These are phyloP conservation scores for Adineta ricciae DNA, from an alignment of 2,888 invertebrate species.

Conservation along the genomic window DNA sequence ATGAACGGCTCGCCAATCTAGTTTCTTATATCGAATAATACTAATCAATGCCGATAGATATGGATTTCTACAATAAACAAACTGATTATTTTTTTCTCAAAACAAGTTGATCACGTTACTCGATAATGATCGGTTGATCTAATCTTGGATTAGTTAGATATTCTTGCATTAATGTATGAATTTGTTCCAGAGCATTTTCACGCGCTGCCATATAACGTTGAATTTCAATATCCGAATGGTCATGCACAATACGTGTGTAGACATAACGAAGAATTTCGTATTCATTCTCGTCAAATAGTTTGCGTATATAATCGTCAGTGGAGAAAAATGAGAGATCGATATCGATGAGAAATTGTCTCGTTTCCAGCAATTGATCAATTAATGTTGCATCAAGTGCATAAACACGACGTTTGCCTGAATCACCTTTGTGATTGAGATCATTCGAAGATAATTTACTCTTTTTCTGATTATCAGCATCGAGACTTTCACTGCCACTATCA, in stretches of 20 bases:
- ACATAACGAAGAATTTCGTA: background rate
- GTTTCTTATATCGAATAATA: background rate
- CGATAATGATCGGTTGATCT: background rate
- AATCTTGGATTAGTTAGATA: background rate
- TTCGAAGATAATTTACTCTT: background rate
- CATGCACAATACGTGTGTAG: constrained; percentile 11
- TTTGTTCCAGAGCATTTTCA: constrained; percentile 9
- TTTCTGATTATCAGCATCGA: background rate
- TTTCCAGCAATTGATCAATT: background rate
- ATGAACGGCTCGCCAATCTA: background rate
- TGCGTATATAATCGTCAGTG: background rate
- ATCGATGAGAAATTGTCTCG: background rate
- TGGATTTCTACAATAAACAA: background rate
- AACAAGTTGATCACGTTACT: background rate
- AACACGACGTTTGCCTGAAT: background rate
- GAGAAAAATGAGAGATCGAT: constrained; percentile 10
- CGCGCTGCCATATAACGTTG: background rate
- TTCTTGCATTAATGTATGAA: background rate
- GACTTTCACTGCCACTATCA: constrained; percentile 11
- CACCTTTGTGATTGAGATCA: background rate
- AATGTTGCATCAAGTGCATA: constrained; percentile 11
- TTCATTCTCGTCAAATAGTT: constrained; percentile 17
- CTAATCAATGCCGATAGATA: background rate
- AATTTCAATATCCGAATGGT: background rate
- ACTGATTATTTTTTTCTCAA: background rate